These are phyloP conservation scores for Cryptoleucopteryx plumbea DNA, from an alignment of 2,113 vertebrate genomes.

Conservation along the genomic window DNA sequence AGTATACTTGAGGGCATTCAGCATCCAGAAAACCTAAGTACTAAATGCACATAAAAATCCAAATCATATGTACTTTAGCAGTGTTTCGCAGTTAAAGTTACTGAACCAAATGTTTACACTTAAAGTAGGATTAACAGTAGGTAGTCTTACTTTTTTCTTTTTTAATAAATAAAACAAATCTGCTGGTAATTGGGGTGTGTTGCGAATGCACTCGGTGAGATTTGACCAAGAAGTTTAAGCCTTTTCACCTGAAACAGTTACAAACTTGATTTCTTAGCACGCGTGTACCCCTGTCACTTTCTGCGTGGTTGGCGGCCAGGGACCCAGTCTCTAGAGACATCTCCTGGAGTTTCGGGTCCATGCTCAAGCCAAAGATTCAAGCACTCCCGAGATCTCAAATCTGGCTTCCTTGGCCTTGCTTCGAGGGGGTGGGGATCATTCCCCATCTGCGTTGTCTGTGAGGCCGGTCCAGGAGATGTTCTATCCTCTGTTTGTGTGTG, in stretches of 20 bases:
- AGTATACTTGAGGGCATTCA: conserved; percentile 25
- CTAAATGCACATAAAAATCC: conserved; percentile 17
- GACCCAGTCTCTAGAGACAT: neutral
- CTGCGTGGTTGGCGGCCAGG: rapidly evolving
- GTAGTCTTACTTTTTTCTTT: neutral
- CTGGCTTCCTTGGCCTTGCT: neutral
- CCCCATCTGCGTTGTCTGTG: neutral
- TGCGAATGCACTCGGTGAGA: neutral
- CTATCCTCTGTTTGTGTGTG: neutral
- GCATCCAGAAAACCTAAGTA: neutral
- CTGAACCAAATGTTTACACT: conserved; percentile 55
- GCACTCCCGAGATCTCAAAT: neutral
- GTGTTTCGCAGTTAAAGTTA: conserved; percentile 35
- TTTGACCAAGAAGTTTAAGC: neutral
- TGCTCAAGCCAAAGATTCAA: neutral
- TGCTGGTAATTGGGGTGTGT: neutral
- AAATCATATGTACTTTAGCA: neutral
- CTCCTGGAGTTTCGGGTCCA: rapidly evolving
- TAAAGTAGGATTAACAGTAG: conserved; percentile 4
- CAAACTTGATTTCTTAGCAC: neutral
- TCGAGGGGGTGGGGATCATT: neutral
- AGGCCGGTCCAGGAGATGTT: neutral
- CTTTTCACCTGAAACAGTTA: neutral
- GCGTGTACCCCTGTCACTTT: rapidly evolving
- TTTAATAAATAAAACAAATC: neutral